Evolutionary conservation across 2,113 vertebrate genomes (phyloP), one percentile per base, ranked within the genome.

Genomic region (Perca flavescens): DNA sequence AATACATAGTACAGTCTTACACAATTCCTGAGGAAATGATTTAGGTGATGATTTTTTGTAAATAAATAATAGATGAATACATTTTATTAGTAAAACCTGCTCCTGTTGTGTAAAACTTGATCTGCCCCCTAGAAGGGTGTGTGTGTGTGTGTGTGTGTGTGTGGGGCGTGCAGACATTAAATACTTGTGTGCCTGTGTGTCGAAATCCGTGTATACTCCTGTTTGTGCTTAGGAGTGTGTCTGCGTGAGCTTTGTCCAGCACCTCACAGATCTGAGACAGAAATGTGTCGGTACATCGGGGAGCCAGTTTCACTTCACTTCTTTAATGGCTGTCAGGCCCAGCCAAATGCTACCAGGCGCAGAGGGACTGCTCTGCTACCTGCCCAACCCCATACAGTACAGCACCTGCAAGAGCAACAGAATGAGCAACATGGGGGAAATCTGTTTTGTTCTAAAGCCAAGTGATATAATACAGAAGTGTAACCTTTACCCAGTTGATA

Each of bases 281-380:
- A 79, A 86, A 60, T 82, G 84, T 82, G 86, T 60, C 67, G 64
- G 22, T 43, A 54, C 88, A 77, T 82, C 28, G 8, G 84, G 84
- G 89, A 90, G 64, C 6, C 1, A 2, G 72, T 73, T 71, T 68
- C 77, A 63, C 74, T 46, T 78, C 31, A 10, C 61, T 70, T 46
- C 68, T 61, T 67, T 52, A 31, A 10, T 6, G 64, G 70, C 65
- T 79, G 69, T 65, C 66, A 43, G 68, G 34, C 36, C 16, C 53
- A 3, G 17, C 57, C 67, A 53, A 77, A 72, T 28, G n/a, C 68
- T 71, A 6, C 60, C 53, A 14, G 76, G 68, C n/a, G 6, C 31
- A 49, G 28, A 70, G 64, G 78, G 58, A 75, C 28, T 65, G 60
- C 75, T 83, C 63, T 5, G 1, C 34, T 40, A 19, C 25, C 62